Conservation (phyloP, 2,113 vertebrate genomes). For the Corythaeola cristata region DNA sequence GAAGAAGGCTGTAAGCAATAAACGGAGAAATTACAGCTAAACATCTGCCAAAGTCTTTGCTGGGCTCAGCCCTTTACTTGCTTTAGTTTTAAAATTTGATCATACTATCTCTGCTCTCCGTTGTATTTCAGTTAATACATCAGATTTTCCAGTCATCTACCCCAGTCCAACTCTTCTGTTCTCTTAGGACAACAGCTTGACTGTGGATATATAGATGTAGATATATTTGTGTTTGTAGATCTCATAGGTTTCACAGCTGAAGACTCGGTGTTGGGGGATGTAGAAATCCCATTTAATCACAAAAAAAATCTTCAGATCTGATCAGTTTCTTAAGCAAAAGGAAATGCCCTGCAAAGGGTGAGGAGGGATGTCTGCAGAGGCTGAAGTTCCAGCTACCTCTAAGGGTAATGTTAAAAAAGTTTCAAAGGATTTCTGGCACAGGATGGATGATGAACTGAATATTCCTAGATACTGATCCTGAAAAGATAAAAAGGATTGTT, state of each 20-base stretch:
- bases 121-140: neutral
- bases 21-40: neutral
- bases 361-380: neutral
- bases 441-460: neutral
- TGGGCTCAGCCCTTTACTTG: neutral
- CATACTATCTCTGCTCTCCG: neutral
- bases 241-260: neutral
- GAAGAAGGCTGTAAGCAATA: neutral
- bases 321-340: neutral
- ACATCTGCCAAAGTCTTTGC: neutral
- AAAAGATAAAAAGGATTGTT: neutral
- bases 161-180: neutral
- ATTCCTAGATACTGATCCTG: neutral
- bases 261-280: neutral
- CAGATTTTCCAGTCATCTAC: neutral
- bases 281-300: neutral
- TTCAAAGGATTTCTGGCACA: neutral
- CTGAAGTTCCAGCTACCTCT: neutral
- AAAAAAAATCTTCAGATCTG: neutral
- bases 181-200: neutral
- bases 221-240: neutral
- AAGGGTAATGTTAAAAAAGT: neutral
- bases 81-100: neutral
- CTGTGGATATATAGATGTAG: neutral
- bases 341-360: neutral